Conservation (phyloP, 2,113 vertebrate species). For the Alaudala cheleensis region DNA sequence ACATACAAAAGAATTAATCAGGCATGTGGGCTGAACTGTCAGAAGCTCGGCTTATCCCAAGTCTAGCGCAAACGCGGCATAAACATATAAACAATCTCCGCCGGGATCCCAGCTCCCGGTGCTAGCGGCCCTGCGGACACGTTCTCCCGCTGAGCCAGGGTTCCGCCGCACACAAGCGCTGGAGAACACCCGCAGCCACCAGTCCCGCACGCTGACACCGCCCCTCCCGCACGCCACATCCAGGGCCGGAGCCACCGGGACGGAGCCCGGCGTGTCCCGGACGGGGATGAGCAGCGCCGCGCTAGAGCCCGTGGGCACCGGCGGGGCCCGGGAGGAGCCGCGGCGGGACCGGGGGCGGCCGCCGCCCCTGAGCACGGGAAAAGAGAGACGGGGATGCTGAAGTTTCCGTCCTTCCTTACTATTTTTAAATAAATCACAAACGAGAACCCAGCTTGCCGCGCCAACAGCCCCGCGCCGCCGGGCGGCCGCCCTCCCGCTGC, state of each 20-base stretch:
- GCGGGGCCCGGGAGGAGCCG: not conserved
- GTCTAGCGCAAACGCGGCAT: not conserved
- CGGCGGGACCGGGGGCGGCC: no score
- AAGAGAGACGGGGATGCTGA: not conserved
- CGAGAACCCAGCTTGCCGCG: not conserved
- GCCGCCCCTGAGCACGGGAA: not conserved
- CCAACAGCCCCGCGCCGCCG: not conserved
- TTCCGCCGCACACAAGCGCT: not conserved
- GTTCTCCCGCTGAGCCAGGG: not conserved
- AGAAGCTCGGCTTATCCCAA: not conserved
- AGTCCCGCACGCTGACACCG: not conserved
- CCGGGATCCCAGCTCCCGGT: not conserved
- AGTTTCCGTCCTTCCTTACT: not conserved
- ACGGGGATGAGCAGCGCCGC: not conserved
- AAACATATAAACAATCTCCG: not conserved
- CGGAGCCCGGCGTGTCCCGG: not conserved
- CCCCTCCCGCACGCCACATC: not conserved
- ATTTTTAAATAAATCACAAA: not conserved
- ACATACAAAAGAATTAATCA: not conserved
- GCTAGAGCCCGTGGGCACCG: not conserved
- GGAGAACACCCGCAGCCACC: not conserved
- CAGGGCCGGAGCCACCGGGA: not conserved
- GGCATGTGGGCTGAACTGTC: not conserved
- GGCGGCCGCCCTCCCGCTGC: not conserved
- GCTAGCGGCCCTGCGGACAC: not conserved